Evolutionary conservation across 2,797 vertebrate genomes (phyloP).

Genomic region (Acanthornis magna): DNA sequence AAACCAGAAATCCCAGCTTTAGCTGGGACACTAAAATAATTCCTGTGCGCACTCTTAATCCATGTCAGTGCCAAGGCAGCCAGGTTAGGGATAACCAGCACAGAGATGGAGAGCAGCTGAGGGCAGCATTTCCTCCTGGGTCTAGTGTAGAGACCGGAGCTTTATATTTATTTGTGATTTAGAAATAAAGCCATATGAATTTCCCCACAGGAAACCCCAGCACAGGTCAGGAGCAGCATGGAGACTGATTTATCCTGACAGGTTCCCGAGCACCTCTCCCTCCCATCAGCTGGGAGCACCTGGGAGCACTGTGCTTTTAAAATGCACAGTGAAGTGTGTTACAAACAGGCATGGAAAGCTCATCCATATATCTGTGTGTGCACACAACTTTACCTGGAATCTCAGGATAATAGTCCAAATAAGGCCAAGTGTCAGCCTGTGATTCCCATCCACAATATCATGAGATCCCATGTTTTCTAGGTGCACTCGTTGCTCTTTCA

Average conservation of each 20-base stretch:
- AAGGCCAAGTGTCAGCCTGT: constrained; percentile 92
- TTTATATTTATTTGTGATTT: neutral
- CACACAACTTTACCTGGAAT: constrained; percentile 79
- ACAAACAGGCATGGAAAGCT: neutral
- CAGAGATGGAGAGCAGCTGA: neutral
- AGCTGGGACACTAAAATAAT: neutral
- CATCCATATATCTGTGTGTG: fast-evolving
- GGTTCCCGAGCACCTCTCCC: neutral
- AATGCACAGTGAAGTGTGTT: neutral
- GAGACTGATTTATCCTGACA: neutral
- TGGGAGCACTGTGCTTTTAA: neutral
- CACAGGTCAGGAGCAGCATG: neutral
- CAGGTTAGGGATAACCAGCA: neutral
- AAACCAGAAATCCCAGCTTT: neutral
- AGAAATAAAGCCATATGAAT: neutral
- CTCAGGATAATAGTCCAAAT: constrained; percentile 99
- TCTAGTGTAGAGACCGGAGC: neutral
- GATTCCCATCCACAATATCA: constrained; percentile 97
- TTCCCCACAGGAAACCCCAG: neutral
- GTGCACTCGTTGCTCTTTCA: constrained; percentile 96
- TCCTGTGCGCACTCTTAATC: neutral
- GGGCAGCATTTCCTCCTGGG: neutral
- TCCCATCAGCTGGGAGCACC: neutral
- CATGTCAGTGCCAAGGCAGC: neutral
- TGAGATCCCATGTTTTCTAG: constrained; percentile 99